phyloP scores from a whole-genome alignment of 2,113 vertebrate genomes.

The Lagopus muta region DNA sequence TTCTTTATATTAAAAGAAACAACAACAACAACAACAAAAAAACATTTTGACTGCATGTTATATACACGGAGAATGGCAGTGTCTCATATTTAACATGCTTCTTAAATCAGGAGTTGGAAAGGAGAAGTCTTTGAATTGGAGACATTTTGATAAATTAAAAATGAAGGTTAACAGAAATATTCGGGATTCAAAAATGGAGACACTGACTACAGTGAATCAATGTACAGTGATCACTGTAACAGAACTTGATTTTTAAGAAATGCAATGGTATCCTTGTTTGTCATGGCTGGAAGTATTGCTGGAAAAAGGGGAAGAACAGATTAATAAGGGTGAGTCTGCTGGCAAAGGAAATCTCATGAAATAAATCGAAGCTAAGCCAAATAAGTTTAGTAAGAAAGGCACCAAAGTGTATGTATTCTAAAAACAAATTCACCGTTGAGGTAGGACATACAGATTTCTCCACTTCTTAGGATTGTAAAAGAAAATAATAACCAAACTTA shows the following conservation, averaged over 20 bases:
- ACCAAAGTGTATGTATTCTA: neutral
- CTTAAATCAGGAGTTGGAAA: slow-evolving; percentile 10
- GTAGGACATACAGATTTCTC: neutral
- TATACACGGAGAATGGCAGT: neutral
- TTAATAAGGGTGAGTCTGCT: neutral
- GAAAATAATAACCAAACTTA: neutral
- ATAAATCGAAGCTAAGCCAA: neutral
- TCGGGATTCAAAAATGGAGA: slow-evolving; percentile 42
- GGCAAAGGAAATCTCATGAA: neutral
- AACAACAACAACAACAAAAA: neutral
- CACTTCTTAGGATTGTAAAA: neutral
- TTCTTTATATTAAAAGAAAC: neutral
- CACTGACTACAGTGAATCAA: neutral
- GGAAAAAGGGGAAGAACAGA: neutral
- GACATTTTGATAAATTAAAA: slow-evolving; percentile 39
- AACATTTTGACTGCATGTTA: neutral
- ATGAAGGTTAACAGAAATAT: slow-evolving; percentile 41
- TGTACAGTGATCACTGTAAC: slow-evolving; percentile 15
- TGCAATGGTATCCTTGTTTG: slow-evolving; percentile 50
- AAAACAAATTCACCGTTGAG: neutral
- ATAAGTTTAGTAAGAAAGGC: neutral
- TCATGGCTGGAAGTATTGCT: neutral
- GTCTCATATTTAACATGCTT: neutral
- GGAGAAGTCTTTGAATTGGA: slow-evolving; percentile 35
- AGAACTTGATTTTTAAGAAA: neutral